Conservation (phyloP, 2,797 vertebrate species). For the Sebastes steindachneri region DNA sequence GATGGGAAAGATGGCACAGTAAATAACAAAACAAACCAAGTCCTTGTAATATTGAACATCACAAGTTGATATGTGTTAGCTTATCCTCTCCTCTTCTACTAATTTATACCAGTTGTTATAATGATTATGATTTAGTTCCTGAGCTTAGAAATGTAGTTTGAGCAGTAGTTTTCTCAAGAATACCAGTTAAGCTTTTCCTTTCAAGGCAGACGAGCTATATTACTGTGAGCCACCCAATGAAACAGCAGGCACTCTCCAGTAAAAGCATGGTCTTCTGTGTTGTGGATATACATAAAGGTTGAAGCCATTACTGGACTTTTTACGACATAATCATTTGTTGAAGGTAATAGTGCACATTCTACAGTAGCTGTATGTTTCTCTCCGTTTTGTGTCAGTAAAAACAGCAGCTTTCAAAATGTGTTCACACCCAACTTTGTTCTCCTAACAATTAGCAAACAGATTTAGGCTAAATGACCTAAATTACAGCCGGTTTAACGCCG, state of each 20-base stretch:
- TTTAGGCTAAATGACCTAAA: conserved; percentile 12
- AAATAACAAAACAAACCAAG: background rate
- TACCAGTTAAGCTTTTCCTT: background rate
- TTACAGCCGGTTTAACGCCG: background rate
- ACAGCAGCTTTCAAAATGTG: background rate
- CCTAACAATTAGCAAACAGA: conserved; percentile 1
- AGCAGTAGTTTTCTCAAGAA: background rate
- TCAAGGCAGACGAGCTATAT: background rate
- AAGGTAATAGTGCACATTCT: background rate
- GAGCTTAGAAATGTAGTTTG: background rate
- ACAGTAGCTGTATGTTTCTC: background rate
- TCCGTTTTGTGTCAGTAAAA: background rate
- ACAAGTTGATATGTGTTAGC: background rate
- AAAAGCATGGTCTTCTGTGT: background rate
- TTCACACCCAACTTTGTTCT: background rate
- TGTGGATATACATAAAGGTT: background rate
- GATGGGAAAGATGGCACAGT: background rate
- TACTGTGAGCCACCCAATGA: background rate
- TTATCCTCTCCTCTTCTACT: background rate
- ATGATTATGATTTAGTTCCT: background rate
- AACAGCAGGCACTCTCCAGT: background rate
- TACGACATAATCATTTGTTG: background rate
- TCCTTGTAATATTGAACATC: background rate
- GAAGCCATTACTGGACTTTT: background rate
- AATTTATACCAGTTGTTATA: background rate